Evolutionary conservation across 2,888 invertebrate genomes (phyloP), one percentile per base, ranked within the genome.

Genomic region (Archips crataeganus): DNA sequence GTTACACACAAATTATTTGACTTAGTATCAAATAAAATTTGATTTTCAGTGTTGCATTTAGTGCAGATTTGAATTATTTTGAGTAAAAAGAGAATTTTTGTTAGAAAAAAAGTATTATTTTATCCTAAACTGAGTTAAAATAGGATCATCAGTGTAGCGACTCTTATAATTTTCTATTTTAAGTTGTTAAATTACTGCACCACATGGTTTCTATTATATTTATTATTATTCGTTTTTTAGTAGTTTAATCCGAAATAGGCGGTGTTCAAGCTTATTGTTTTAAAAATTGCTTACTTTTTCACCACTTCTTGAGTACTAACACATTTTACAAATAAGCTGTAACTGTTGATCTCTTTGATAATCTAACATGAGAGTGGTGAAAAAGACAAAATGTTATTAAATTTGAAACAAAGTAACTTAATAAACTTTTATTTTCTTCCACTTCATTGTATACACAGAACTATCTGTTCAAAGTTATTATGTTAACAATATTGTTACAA

Each of bases 381-480:
- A 54, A 39, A 45, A 32, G 57, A 36, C n/a, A 10, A 69, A 54
- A 51, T 45, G 5, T 36, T 61, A 70, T 62, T 62, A 70, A 70
- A 36, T 13, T 34, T 45, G 63, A 47, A 47, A 54, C 57, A 13
- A 9, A 39, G 42, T 62, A n/a, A 13, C 3, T 49, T 32, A 32
- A 10, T 6, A 57, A 23, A 51, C 49, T 69, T 61, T 69, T 62
- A 61, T 62, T 69, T 39, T 51, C 39, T 8, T 32, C 39, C 15
- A n/a, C 8, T 61, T 8, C 36, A 42, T 34, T 13, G 6, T 45
- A 1, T 32, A 32, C 54, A 54, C 54, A 23, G 8, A 8, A 57
- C 11, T n/a, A n/a, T n/a, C n/a, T n/a, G n/a, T n/a, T n/a, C n/a
- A n/a, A n/a, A n/a, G n/a, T n/a, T 23, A 23, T 23, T 23, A 23